phyloP scores from a whole-genome alignment of 2,113 vertebrate species.

The Grus americana region DNA sequence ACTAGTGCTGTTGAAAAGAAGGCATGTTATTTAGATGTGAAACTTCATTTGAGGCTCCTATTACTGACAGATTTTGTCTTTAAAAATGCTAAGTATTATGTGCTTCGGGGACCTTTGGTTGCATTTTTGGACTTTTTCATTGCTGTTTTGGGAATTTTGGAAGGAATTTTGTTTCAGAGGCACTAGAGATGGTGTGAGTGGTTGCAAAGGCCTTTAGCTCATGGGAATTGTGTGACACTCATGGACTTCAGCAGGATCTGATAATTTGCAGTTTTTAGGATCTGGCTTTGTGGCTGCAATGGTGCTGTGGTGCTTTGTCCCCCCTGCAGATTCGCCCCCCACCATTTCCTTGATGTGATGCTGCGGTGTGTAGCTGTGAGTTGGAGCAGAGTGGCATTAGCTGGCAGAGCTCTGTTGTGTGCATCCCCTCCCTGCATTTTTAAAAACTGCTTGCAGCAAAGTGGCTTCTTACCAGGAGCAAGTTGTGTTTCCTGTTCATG shows the following conservation, averaged over 20 bases:
- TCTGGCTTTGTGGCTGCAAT: not conserved
- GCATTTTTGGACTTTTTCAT: not conserved
- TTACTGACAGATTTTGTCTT: not conserved
- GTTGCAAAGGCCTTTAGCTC: not conserved
- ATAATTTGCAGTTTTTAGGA: not conserved
- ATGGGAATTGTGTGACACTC: rapidly evolving
- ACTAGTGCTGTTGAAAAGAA: not conserved
- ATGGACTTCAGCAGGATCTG: not conserved
- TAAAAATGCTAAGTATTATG: not conserved
- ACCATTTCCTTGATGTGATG: rapidly evolving
- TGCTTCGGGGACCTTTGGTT: not conserved
- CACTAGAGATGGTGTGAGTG: not conserved
- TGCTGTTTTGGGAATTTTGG: not conserved
- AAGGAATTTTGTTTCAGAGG: not conserved
- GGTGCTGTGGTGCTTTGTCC: not conserved
- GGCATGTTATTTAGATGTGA: not conserved
- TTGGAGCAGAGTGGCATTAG: not conserved
- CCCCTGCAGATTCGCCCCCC: rapidly evolving
- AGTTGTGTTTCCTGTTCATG: not conserved
- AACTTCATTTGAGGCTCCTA: not conserved
- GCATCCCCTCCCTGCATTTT: not conserved
- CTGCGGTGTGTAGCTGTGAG: not conserved
- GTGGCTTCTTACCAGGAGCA: not conserved
- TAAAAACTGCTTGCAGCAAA: not conserved
- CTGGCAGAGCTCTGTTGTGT: not conserved